A percentile compares a stretch with the other conserved stretches of the same genome.
phyloP scores from a whole-genome alignment of 2,888 invertebrate species.

The Oscheius sp. region DNA sequence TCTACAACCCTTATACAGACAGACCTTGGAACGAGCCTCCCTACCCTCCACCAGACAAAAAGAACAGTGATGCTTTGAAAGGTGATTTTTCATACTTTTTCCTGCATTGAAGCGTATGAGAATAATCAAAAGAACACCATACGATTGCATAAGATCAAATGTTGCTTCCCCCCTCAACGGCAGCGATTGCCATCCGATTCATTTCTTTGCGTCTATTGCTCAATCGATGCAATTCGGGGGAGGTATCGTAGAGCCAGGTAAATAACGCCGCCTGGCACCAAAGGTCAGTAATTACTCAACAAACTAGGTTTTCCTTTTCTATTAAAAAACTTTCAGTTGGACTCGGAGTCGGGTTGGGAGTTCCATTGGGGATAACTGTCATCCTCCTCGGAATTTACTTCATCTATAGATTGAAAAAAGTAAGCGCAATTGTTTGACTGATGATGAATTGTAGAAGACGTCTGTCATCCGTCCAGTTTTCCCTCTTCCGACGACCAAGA shows the following conservation, averaged over 20 bases:
- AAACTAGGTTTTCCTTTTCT: not conserved
- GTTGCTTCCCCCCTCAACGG: not conserved
- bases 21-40: not conserved
- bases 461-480: constrained; percentile 31
- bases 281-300: not conserved
- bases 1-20: constrained; percentile 22
- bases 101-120: no score
- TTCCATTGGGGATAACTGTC: constrained; percentile 40
- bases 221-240: constrained; percentile 8
- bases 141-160: no score
- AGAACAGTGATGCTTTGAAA: constrained; percentile 15
- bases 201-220: not conserved
- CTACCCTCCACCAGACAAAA: not conserved
- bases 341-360: constrained; percentile 45
- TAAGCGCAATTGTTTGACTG: not conserved
- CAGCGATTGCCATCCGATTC: not conserved
- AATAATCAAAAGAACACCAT: no score
- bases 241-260: constrained; percentile 14
- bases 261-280: constrained; percentile 1
- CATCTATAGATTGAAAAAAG: constrained; percentile 34
- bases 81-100: not conserved
- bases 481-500: constrained; percentile 36
- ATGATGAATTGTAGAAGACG: not conserved
- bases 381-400: constrained; percentile 32
- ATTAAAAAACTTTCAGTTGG: constrained; percentile 36